A percentile compares a stretch with the other conserved stretches of the same genome.
phyloP scores from a whole-genome alignment of 2,888 invertebrate species.

The Fabriciana adippe region DNA sequence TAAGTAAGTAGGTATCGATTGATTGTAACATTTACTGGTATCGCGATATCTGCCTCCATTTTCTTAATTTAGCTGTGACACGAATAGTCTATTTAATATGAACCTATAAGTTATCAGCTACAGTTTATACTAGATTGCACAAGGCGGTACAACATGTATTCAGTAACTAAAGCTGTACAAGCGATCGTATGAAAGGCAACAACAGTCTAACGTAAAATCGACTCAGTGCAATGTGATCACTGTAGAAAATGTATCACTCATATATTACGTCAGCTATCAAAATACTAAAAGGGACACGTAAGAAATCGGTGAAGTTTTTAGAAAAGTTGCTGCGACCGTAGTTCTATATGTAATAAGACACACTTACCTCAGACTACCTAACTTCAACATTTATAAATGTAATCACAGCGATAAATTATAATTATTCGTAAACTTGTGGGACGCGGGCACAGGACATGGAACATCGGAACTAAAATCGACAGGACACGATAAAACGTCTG shows the following conservation, averaged over 20 bases:
- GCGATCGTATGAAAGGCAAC: slow-evolving; percentile 30
- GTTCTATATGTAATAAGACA: slow-evolving; percentile 61
- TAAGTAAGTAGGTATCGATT: slow-evolving; percentile 42
- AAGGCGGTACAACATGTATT: slow-evolving; percentile 22
- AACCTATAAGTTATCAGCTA: slow-evolving; percentile 37
- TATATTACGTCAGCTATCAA: slow-evolving; percentile 45
- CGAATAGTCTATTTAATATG: slow-evolving; percentile 43
- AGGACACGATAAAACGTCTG: slow-evolving; percentile 69
- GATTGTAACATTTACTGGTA: slow-evolving; percentile 30
- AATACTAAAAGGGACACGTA: slow-evolving; percentile 48
- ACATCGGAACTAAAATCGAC: slow-evolving; percentile 68
- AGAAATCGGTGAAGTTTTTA: slow-evolving; percentile 46
- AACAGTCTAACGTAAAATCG: slow-evolving; percentile 42
- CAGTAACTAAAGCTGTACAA: slow-evolving; percentile 31
- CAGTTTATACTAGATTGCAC: slow-evolving; percentile 39
- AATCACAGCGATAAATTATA: slow-evolving; percentile 81
- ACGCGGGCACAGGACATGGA: slow-evolving; percentile 68
- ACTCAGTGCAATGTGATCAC: slow-evolving; percentile 46
- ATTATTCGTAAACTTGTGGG: slow-evolving; percentile 62
- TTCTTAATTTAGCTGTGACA: slow-evolving; percentile 45
- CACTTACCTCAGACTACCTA: slow-evolving; percentile 64
- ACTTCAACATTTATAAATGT: slow-evolving; percentile 75
- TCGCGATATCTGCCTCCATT: slow-evolving; percentile 48
- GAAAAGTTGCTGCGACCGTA: slow-evolving; percentile 59
- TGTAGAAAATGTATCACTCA: slow-evolving; percentile 48